Evolutionary conservation across 2,888 invertebrate species (phyloP).

Genomic region (Heliconius cydno): DNA sequence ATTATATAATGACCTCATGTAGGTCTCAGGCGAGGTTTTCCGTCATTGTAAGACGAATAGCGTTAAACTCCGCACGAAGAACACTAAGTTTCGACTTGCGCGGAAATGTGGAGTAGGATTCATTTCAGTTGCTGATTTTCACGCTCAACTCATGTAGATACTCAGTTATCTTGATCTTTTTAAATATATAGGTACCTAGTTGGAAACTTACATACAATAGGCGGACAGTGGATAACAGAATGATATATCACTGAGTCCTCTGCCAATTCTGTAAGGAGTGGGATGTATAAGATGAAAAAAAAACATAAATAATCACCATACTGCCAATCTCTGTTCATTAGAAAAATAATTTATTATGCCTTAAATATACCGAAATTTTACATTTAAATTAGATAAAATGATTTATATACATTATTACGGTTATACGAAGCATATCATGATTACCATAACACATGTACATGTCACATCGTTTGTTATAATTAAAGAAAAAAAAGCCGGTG

Average conservation of each 20-base stretch:
- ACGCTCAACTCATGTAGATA: too few species aligned
- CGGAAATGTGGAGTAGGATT: too few species aligned
- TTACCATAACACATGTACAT: constrained; percentile 46
- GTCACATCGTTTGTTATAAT: constrained; percentile 43
- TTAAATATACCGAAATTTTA: constrained; percentile 36
- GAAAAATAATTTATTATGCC: constrained; percentile 36
- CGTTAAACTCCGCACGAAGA: background rate
- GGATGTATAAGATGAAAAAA: background rate
- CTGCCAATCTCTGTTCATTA: constrained; percentile 28
- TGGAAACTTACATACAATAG: background rate
- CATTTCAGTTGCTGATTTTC: too few species aligned
- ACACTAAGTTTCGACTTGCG: background rate
- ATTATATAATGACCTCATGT: too few species aligned
- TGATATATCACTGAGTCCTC: background rate
- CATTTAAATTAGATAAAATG: constrained; percentile 37
- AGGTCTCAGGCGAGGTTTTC: background rate
- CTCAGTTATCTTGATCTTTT: background rate
- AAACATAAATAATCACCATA: constrained; percentile 31
- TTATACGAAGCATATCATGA: constrained; percentile 29
- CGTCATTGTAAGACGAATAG: background rate
- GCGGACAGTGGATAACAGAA: background rate
- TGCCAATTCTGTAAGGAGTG: background rate
- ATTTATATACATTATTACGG: constrained; percentile 30
- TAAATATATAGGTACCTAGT: background rate
- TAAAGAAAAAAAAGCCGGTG: constrained; percentile 50